These are phyloP conservation scores for Willisornis vidua DNA, from an alignment of 2,113 vertebrate species.

Conservation along the genomic window DNA sequence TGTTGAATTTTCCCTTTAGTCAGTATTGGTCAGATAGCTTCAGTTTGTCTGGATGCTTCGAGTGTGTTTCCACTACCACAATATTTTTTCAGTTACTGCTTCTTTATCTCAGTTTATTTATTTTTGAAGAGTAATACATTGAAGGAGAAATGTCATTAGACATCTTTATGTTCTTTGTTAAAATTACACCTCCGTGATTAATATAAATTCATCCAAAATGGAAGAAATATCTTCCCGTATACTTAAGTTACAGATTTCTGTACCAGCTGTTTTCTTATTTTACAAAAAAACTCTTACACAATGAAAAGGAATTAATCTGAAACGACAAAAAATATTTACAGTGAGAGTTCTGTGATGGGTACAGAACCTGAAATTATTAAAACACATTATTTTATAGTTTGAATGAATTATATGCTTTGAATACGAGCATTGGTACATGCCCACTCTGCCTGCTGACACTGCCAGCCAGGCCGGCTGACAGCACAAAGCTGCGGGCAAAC, in stretches of 20 bases:
- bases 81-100: not conserved
- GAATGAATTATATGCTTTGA: not conserved
- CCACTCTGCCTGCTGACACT: not conserved
- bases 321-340: not conserved
- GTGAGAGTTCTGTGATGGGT: not conserved
- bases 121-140: not conserved
- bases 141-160: not conserved
- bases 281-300: not conserved
- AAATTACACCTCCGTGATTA: not conserved
- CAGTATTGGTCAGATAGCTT: not conserved
- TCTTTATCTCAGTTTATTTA: not conserved
- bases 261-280: not conserved
- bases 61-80: not conserved
- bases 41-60: not conserved
- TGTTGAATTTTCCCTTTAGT: not conserved
- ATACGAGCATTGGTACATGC: not conserved
- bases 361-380: not conserved
- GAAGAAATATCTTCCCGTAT: not conserved
- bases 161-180: not conserved
- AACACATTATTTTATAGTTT: not conserved
- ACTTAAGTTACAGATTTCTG: not conserved
- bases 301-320: not conserved
- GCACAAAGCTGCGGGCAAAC: conserved; percentile 3
- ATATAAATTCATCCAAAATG: not conserved
- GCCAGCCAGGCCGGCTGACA: not conserved